Evolutionary conservation across 2,888 invertebrate genomes (phyloP).

Genomic region (Didymodactylos carnosus): DNA sequence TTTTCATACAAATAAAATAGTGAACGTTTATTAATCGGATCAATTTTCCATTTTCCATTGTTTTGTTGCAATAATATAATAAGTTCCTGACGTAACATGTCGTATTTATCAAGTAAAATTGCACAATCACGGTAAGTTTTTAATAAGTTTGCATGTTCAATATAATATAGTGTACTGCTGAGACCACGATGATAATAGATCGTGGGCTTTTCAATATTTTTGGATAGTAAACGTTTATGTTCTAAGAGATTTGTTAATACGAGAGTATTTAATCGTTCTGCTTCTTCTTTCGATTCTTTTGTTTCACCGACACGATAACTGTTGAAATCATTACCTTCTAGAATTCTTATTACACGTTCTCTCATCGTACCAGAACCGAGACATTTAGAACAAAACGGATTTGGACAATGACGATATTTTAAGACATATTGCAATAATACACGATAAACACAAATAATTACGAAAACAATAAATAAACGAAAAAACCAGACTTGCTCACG

Average conservation of each 20-base stretch:
- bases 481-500: not conserved
- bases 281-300: no score
- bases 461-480: not conserved
- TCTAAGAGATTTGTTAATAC: not conserved
- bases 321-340: not conserved
- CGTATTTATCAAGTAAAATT: not conserved
- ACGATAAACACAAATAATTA: not conserved
- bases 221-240: not conserved
- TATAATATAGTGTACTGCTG: not conserved
- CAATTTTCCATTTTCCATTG: no score
- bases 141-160: no score
- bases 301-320: no score
- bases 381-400: not conserved
- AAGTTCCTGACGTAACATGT: not conserved
- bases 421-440: not conserved
- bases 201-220: not conserved
- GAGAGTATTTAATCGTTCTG: not conserved
- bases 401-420: not conserved
- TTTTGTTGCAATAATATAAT: not conserved
- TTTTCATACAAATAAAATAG: not conserved
- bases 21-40: no score
- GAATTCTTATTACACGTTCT: not conserved
- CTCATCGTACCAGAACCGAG: not conserved
- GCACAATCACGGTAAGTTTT: no score
- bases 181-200: not conserved